phyloP scores from a whole-genome alignment of 1,140 invertebrate genomes.

The Pogonus chalceus region DNA sequence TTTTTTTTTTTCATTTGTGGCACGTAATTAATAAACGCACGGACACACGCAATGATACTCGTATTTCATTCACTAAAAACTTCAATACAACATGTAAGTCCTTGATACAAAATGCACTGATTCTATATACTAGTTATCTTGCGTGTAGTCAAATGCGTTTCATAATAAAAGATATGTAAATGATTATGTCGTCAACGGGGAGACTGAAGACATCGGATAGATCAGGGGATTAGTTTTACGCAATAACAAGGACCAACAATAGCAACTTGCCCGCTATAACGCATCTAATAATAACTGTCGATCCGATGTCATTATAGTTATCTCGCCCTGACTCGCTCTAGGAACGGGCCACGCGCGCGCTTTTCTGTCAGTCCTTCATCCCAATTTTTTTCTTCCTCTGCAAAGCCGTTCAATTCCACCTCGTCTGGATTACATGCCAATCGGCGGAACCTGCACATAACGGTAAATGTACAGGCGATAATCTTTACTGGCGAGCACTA shows the following conservation, averaged over 20 bases:
- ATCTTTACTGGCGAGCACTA: slow-evolving; percentile 97
- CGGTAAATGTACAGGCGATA: slow-evolving; percentile 98
- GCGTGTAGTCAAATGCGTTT: too few relatives aligned
- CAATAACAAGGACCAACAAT: neutral
- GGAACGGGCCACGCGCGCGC: neutral
- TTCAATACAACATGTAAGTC: too few relatives aligned
- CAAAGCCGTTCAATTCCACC: neutral
- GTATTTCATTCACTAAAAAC: too few relatives aligned
- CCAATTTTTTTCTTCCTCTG: neutral
- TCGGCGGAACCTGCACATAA: slow-evolving; percentile 82
- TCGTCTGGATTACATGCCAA: slow-evolving; percentile 58
- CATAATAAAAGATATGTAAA: neutral
- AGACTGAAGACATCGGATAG: neutral
- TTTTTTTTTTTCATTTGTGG: too few relatives aligned
- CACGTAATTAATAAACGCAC: too few relatives aligned
- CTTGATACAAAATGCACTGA: too few relatives aligned
- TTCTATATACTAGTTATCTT: too few relatives aligned
- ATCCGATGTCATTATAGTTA: slow-evolving; percentile 15
- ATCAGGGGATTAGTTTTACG: neutral
- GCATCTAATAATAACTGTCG: slow-evolving; percentile 7
- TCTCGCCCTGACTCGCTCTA: slow-evolving; percentile 2
- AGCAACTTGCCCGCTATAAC: slow-evolving; percentile 14
- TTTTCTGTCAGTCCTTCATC: slow-evolving; percentile 19
- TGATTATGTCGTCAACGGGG: neutral
- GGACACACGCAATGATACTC: too few relatives aligned